Percentiles rank a stretch among this genome's conserved stretches.
Conservation (phyloP, 2,888 invertebrate genomes). For the Deilephila elpenor region DNA sequence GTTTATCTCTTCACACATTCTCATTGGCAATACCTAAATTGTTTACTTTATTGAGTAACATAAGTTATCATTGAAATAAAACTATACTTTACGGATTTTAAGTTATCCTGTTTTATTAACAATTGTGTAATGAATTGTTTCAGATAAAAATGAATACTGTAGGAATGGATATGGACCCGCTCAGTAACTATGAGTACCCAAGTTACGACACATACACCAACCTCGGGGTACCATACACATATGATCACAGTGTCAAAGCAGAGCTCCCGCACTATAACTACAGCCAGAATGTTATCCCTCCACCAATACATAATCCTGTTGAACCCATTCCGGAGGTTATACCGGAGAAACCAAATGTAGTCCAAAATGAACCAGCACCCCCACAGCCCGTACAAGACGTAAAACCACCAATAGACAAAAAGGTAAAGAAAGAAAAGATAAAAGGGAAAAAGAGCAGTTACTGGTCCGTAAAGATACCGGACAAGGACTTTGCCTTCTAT, state of each 20-base stretch:
- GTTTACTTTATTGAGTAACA: no score
- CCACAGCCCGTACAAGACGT: conserved; percentile 28
- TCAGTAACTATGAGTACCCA: conserved; percentile 61
- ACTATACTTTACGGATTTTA: no score
- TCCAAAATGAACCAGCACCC: background rate
- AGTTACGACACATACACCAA: conserved; percentile 45
- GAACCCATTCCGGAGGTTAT: background rate
- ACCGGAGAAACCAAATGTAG: conserved; percentile 1
- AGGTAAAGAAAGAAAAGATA: conserved; percentile 44
- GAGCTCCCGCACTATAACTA: conserved; percentile 26
- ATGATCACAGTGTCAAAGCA: conserved; percentile 35
- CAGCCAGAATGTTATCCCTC: conserved; percentile 27
- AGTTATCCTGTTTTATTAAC: no score
- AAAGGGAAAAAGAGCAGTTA: conserved; percentile 60
- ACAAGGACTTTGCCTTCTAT: conserved; percentile 70
- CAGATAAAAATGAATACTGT: conserved; percentile 57
- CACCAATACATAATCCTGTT: background rate
- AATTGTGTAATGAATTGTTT: conserved; percentile 27
- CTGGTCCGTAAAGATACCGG: conserved; percentile 70
- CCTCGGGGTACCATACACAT: conserved; percentile 24
- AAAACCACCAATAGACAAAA: conserved; percentile 39
- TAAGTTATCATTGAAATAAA: no score
- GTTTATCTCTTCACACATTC: no score
- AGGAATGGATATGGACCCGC: conserved; percentile 63
- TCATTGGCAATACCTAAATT: no score